Evolutionary conservation across 2,888 invertebrate species (phyloP).

Genomic region (Sesia bembeciformis): DNA sequence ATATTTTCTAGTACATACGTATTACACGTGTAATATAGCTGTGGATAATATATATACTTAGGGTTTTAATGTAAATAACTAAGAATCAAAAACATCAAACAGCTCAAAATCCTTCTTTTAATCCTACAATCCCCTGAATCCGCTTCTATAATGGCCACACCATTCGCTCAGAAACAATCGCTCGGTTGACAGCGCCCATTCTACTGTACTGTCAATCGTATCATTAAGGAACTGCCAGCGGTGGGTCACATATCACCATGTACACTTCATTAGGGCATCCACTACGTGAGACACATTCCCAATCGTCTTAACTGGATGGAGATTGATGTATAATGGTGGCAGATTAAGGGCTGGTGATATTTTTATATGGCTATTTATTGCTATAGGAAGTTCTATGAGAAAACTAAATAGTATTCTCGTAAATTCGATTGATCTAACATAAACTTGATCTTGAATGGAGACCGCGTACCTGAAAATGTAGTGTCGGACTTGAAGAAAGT

Average conservation of each 20-base stretch:
- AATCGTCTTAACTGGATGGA: constrained; percentile 45
- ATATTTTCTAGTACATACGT: too few relatives aligned
- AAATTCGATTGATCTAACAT: too few relatives aligned
- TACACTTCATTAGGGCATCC: constrained; percentile 64
- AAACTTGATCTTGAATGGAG: too few relatives aligned
- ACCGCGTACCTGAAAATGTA: too few relatives aligned
- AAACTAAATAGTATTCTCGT: too few relatives aligned
- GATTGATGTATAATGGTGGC: constrained; percentile 61
- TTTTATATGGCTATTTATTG: too few relatives aligned
- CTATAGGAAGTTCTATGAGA: too few relatives aligned
- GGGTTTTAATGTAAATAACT: neutral
- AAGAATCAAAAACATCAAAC: neutral
- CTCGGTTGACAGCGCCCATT: constrained; percentile 37
- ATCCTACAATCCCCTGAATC: too few relatives aligned
- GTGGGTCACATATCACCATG: constrained; percentile 57
- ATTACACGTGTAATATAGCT: too few relatives aligned
- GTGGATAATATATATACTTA: too few relatives aligned
- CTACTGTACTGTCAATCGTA: constrained; percentile 68
- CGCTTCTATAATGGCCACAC: constrained; percentile 20
- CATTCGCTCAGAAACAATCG: constrained; percentile 59
- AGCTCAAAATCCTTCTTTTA: constrained; percentile 4
- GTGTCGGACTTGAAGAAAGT: too few relatives aligned
- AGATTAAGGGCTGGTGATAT: constrained; percentile 28
- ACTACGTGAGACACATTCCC: constrained; percentile 56
- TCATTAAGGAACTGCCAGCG: constrained; percentile 47